Base-by-base conservation (phyloP, 23 tunicate genomes). In the Phallusia fumigata region DNA sequence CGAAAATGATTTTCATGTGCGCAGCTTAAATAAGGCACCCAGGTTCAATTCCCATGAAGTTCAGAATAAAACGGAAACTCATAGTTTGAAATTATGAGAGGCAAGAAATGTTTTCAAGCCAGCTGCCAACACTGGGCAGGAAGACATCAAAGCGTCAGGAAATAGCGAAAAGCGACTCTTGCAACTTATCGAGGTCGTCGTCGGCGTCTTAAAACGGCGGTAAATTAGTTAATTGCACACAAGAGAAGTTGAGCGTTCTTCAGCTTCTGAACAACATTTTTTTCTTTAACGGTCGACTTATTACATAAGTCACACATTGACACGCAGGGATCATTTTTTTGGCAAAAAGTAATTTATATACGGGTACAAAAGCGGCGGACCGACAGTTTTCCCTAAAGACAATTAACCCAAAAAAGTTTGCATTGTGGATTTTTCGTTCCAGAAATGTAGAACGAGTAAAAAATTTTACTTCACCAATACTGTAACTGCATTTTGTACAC, bases 121-220 rank as follows among this genome's bases (percentile, higher is more conserved):
- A 40, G 47, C 5, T 13, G 69, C 69, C 15, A 2, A 22, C 69
- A 58, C 13, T 58, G 69, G 26, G 16, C 28, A 24, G 69, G 13
- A 24, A 22, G 69, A 16, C 69, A 58, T 58, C 69, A 58, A 58
- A 58, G 69, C 69, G 69, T 6, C 69, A 58, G 69, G 69, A 58
- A 58, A 58, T 58, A 24, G 69, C 47, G 47, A 2, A 1, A 24
- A 24, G 28, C 69, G 28, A 58, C 13, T 58, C 13, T 58, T 13
- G 69, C 16, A 58, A 24, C 69, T 24, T 58, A 6, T 6, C 69
- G 69, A 58, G 15, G 5, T 13, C 28, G 26, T 1, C 16, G 28
- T 22, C 69, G 69, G 69, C 69, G 69, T 24, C 69, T 58, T 58
- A 58, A 58, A 58, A 58, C 69, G 69, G 28, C 26, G 15, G 69